Base-by-base conservation (phyloP, 2,888 invertebrate species). In the Hylaea fasciaria region DNA sequence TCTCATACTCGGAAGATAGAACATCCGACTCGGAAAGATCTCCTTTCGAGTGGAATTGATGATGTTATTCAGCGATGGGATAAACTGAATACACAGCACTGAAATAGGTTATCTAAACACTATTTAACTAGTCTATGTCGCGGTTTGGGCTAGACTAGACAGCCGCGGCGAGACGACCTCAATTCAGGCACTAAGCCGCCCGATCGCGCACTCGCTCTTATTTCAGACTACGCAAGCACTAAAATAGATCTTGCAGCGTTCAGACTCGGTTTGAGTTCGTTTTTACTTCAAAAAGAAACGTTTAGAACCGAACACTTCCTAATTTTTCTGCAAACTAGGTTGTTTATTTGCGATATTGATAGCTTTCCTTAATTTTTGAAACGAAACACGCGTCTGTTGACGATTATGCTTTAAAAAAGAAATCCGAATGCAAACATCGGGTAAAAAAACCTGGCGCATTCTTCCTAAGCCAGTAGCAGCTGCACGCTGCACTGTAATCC, bases 161-260 rank as follows among this genome's bases (percentile, higher is more conserved):
- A 60, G 64, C 46, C 65, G 65, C 57, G 40, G 57, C 64, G 61
- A 64, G 72, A 56, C 71, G 74, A 72, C 74, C 75, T 74, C 72
- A 70, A 68, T 69, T 50, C 65, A 2, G 14, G 43, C 49, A 41
- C 60, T 35, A 50, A 35, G 10, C 45, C 52, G 48, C 61, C 62
- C 50, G 44, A 46, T 17, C 64, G 43, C 62, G 41, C 22, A 56
- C 47, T 43, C 44, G 50, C 49, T 63, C 62, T 54, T 57, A 62
- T 28, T 17, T 22, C 48, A 10, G 37, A 17, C 13, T 45, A 43
- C 51, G 48, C 28, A 62, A 59, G 51, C 16, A 62, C 63, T 56
- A 52, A 66, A 64, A 64, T 69, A 57, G 53, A 44, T 39, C 32
- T n/a, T 12, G 11, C 43, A 35, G 16, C 7, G 47, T 37, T 16